Percentiles rank a stretch among this genome's conserved stretches.
These are phyloP conservation scores for Brachypteracias leptosomus DNA, from an alignment of 2,113 vertebrate species.

Conservation along the genomic window DNA sequence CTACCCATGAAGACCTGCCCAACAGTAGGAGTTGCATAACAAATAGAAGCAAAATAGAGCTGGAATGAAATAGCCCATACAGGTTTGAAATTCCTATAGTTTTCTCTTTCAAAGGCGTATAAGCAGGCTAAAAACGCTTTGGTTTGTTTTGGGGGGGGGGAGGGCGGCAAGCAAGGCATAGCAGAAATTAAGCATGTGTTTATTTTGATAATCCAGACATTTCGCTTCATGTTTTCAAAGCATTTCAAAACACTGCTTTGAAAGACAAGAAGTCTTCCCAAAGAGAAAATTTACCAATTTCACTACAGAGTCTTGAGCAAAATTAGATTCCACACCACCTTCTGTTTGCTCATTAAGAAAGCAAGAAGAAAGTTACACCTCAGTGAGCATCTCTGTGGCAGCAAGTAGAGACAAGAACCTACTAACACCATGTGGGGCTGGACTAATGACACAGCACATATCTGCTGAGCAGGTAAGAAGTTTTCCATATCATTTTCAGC, in stretches of 20 bases:
- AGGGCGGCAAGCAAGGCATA: not conserved
- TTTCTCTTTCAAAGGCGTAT: not conserved
- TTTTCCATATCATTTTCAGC: not conserved
- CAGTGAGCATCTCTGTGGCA: not conserved
- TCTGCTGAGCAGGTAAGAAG: not conserved
- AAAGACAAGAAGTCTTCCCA: not conserved
- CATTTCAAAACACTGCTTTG: not conserved
- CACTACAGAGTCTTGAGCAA: not conserved
- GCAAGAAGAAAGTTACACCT: not conserved
- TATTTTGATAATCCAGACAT: not conserved
- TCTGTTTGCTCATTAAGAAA: not conserved
- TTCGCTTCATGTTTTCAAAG: not conserved
- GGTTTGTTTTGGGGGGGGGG: fast-evolving
- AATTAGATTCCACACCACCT: not conserved
- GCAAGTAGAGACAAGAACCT: not conserved
- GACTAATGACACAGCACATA: not conserved
- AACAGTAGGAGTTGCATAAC: not conserved
- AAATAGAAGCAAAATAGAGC: not conserved
- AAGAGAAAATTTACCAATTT: not conserved
- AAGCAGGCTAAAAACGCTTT: not conserved
- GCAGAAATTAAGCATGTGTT: not conserved
- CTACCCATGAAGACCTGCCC: not conserved
- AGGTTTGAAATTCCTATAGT: not conserved
- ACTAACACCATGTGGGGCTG: not conserved
- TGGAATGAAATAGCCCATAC: not conserved